These are phyloP conservation scores for Hirundo rustica DNA, from an alignment of 2,797 vertebrate genomes.

Conservation along the genomic window DNA sequence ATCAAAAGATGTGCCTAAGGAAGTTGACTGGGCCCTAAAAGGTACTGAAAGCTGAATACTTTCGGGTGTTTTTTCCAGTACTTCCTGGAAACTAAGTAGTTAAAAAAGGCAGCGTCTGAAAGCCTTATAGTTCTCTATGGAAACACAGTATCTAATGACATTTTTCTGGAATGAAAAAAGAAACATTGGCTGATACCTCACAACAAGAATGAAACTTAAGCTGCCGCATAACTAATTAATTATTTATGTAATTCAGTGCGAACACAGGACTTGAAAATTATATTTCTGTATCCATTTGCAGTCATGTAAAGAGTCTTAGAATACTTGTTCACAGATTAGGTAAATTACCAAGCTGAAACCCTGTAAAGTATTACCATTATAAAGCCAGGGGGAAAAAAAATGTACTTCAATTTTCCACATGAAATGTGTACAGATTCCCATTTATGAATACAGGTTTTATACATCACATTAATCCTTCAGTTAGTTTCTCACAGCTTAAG, in stretches of 20 bases:
- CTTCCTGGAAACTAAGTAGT: neutral
- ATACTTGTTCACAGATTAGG: constrained; percentile 15
- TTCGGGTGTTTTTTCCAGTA: rapidly evolving
- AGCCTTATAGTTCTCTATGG: neutral
- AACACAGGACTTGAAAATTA: constrained; percentile 19
- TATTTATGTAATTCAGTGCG: constrained; percentile 34
- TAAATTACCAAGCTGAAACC: neutral
- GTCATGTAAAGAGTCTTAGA: neutral
- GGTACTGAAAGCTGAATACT: neutral
- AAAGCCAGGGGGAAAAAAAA: neutral
- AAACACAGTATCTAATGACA: constrained; percentile 36
- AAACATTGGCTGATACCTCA: neutral
- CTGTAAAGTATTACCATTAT: neutral
- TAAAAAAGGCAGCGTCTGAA: neutral
- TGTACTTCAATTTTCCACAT: neutral
- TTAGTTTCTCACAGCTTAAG: neutral
- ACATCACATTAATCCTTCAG: neutral
- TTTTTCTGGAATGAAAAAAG: neutral
- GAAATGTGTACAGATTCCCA: neutral
- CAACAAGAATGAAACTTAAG: constrained; percentile 54
- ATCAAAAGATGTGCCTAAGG: neutral
- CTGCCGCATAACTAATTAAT: constrained; percentile 37
- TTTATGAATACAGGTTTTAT: neutral
- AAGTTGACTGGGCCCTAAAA: neutral
- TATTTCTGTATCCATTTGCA: constrained; percentile 43